phyloP scores from a whole-genome alignment of 2,797 vertebrate genomes.

The Mormyrops boulengeri region DNA sequence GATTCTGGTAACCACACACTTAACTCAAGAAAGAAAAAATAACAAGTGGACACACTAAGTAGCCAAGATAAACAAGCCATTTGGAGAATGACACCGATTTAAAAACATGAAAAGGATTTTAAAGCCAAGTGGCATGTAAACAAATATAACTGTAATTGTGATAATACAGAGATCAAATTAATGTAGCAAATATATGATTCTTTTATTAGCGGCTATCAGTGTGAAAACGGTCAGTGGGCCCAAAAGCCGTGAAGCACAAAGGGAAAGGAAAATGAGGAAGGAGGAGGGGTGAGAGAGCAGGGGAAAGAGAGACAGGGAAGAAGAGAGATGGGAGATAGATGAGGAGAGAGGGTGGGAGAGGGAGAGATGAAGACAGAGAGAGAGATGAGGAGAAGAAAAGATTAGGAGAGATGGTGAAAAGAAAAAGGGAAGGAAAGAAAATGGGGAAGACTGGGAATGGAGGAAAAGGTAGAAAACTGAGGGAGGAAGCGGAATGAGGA shows the following conservation, averaged over 20 bases:
- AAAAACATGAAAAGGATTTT: background rate
- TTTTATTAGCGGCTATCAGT: background rate
- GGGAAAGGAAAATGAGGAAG: conserved; percentile 43
- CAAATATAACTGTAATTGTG: background rate
- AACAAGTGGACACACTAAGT: background rate
- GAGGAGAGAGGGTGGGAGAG: background rate
- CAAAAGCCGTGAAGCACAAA: background rate
- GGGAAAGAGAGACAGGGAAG: conserved; percentile 26
- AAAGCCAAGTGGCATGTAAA: background rate
- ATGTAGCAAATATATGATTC: background rate
- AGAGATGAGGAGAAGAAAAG: conserved; percentile 1
- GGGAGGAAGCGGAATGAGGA: background rate
- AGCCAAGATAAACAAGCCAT: conserved; percentile 27
- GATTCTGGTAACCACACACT: conserved; percentile 39
- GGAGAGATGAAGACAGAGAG: background rate
- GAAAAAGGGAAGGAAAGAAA: background rate
- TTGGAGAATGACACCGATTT: conserved; percentile 20
- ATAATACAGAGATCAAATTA: conserved; percentile 19
- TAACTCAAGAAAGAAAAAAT: conserved; percentile 24
- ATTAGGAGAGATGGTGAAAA: background rate
- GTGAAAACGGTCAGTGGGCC: background rate
- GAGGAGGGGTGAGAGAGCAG: conserved; percentile 33
- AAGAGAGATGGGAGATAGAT: conserved; percentile 35
- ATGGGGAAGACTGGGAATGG: background rate
- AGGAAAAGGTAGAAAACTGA: background rate